Percentiles rank a stretch among this genome's conserved stretches.
These are phyloP conservation scores for Meiosimyza platycephala DNA, from an alignment of 2,888 invertebrate genomes.

Conservation along the genomic window DNA sequence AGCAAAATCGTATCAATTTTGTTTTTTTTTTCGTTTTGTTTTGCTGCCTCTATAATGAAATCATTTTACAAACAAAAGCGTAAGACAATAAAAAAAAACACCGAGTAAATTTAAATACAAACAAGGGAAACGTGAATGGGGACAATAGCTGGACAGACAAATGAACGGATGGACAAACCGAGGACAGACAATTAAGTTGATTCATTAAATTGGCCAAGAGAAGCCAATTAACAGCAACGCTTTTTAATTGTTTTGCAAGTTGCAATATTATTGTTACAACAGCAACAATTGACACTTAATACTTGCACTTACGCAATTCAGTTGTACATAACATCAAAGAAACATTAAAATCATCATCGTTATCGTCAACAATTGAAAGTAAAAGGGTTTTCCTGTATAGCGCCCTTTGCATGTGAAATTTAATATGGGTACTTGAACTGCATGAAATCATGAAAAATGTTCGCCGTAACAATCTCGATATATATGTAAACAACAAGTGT, in stretches of 20 bases:
- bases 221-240: slow-evolving; percentile 3
- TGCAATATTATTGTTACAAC: neutral
- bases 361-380: slow-evolving; percentile 16
- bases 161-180: neutral
- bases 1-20: too few relatives aligned
- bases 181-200: neutral
- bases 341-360: too few relatives aligned
- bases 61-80: neutral
- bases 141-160: neutral
- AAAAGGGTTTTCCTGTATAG: slow-evolving; percentile 2
- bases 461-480: too few relatives aligned
- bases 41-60: neutral
- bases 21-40: too few relatives aligned
- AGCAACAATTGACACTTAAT: slow-evolving; percentile 3
- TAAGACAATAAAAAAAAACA: neutral
- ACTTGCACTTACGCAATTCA: slow-evolving; percentile 6
- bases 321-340: neutral
- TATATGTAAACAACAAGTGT: too few relatives aligned
- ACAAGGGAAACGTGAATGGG: slow-evolving; percentile 21
- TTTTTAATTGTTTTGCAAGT: slow-evolving; percentile 26
- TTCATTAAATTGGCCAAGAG: slow-evolving; percentile 16
- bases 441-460: too few relatives aligned
- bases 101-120: neutral
- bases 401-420: too few relatives aligned
- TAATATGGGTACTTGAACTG: too few relatives aligned